These are phyloP conservation scores for Proterorhinus semilunaris DNA, from an alignment of 2,113 vertebrate species.

Conservation along the genomic window DNA sequence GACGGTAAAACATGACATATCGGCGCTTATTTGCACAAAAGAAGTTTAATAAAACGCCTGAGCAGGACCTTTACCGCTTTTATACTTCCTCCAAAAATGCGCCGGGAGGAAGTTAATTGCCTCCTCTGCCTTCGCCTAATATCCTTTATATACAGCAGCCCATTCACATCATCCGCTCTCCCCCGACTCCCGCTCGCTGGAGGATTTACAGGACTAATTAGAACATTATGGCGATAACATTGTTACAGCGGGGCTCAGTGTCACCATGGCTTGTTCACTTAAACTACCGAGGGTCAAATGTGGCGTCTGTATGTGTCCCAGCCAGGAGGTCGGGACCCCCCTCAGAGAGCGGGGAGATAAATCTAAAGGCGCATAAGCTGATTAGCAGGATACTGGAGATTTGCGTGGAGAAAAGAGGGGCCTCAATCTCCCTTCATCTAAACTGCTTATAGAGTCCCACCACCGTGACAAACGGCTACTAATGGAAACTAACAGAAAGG, in stretches of 20 bases:
- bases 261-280: slow-evolving; percentile 9
- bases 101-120: neutral
- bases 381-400: neutral
- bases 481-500: neutral
- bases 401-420: slow-evolving; percentile 1
- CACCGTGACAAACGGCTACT: neutral
- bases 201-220: slow-evolving; percentile 17
- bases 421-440: slow-evolving; percentile 10
- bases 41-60: too few relatives aligned
- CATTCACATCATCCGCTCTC: neutral
- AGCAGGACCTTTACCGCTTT: too few relatives aligned
- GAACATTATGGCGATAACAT: slow-evolving; percentile 16
- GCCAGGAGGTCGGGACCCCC: slow-evolving; percentile 3
- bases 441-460: slow-evolving; percentile 10
- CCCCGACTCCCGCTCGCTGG: slow-evolving; percentile 1
- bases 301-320: neutral
- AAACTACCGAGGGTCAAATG: slow-evolving; percentile 5
- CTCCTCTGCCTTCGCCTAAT: neutral
- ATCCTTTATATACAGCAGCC: neutral
- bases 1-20: too few relatives aligned
- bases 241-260: neutral
- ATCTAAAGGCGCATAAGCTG: slow-evolving; percentile 13
- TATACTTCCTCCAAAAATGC: neutral
- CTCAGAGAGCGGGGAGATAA: neutral
- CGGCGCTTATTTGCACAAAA: too few relatives aligned